phyloP scores from a whole-genome alignment of 2,797 vertebrate species.

The Menidia menidia region DNA sequence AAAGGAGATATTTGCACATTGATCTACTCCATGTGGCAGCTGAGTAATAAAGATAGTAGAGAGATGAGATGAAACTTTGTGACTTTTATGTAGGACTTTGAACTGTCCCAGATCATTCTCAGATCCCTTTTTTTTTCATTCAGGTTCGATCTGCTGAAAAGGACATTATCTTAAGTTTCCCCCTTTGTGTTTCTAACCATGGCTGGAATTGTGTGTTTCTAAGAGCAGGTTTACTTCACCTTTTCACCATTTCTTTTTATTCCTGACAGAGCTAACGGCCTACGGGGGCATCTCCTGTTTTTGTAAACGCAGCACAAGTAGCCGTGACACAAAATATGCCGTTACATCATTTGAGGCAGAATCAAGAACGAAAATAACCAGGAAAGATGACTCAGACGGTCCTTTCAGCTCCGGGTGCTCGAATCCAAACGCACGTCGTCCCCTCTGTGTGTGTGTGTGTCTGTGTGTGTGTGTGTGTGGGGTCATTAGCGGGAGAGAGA shows the following conservation, averaged over 20 bases:
- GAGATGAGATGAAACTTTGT: slow-evolving; percentile 44
- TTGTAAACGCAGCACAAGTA: neutral
- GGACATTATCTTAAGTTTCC: slow-evolving; percentile 21
- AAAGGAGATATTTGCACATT: slow-evolving; percentile 93
- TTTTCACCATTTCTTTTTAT: neutral
- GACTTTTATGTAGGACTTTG: slow-evolving; percentile 52
- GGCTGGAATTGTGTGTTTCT: slow-evolving; percentile 10
- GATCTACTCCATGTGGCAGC: slow-evolving; percentile 93
- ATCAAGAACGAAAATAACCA: slow-evolving; percentile 10
- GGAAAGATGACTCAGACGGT: slow-evolving; percentile 34
- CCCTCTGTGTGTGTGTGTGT: slow-evolving; percentile 13
- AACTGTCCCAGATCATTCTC: slow-evolving; percentile 52
- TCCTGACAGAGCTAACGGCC: no score
- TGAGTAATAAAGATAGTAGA: slow-evolving; percentile 83
- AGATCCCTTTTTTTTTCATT: slow-evolving; percentile 17
- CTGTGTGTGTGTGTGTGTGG: slow-evolving; percentile 2
- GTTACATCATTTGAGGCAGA: slow-evolving; percentile 1
- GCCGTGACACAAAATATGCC: slow-evolving; percentile 43
- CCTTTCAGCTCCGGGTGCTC: slow-evolving; percentile 49
- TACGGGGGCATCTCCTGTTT: no score
- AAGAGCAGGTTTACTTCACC: slow-evolving; percentile 21
- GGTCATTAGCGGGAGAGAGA: slow-evolving; percentile 20
- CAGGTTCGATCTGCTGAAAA: neutral
- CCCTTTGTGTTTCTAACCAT: slow-evolving; percentile 18
- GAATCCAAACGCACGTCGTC: slow-evolving; percentile 36